Base-by-base conservation (phyloP, 2,888 invertebrate species). In the Archips xylosteana region DNA sequence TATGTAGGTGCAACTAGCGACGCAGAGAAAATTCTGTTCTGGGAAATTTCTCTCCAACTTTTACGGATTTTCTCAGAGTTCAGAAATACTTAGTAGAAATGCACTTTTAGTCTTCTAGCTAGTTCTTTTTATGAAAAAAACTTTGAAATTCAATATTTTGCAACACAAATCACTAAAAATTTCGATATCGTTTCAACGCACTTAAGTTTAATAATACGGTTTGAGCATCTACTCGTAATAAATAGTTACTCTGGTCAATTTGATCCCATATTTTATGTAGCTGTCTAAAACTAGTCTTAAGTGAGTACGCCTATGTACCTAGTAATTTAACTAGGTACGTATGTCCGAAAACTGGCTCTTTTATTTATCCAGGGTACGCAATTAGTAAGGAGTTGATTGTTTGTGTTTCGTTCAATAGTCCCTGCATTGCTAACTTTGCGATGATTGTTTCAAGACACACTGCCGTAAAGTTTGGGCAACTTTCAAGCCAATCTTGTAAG, bases 361-460 rank as follows among this genome's bases (percentile, higher is more conserved):
- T 45, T 10, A 10, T 45, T 12, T 45, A 45, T 57, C 23, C 8
- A 32, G 54, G 32, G 47, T 36, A 74, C 62, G 63, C 45, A 70
- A 70, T 64, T 65, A 47, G 64, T 54, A 66, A 54, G 42, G 69
- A 74, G 64, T 64, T 34, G 23, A 59, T 69, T 45, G 64, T 70
- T 74, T 70, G 57, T 67, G 65, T 70, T 74, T 65, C 70, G 60
- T 54, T 74, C 64, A 65, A 65, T 73, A 62, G 64, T 65, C 59
- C 69, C 69, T 74, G 65, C 65, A 74, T 70, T 60, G 54, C 60
- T 70, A 74, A 74, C 69, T 74, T 54, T 36, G 54, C 60, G 65
- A 65, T 74, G 59, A 74, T 74, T 74, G 69, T 74, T 64, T 68
- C 61, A 36, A 12, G 61, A 73, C 68, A 69, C 73, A 73, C 68